Evolutionary conservation across 2,888 invertebrate genomes (phyloP).

Genomic region (Zonitis immaculata): DNA sequence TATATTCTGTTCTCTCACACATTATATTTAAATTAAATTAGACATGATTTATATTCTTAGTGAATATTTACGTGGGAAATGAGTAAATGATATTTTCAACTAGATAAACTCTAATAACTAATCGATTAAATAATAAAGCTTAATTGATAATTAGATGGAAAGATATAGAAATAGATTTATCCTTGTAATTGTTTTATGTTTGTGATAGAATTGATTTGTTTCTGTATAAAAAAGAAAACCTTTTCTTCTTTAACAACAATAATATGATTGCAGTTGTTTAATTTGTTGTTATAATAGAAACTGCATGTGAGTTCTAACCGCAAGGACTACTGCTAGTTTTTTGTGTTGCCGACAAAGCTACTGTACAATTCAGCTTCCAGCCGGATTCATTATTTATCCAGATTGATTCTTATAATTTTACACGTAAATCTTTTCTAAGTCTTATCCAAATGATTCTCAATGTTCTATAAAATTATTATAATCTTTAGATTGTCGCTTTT

Average conservation of each 20-base stretch:
- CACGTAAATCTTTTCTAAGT: no score
- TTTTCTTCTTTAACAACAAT: not conserved
- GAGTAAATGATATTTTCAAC: constrained; percentile 29
- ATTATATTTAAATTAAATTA: constrained; percentile 47
- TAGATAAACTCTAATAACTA: constrained; percentile 12
- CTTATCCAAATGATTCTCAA: no score
- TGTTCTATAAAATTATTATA: no score
- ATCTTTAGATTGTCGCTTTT: no score
- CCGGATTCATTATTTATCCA: not conserved
- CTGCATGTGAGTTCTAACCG: constrained; percentile 8
- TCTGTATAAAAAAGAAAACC: no score
- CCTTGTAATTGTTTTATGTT: not conserved
- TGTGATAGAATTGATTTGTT: not conserved
- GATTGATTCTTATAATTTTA: not conserved
- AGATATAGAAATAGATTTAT: not conserved
- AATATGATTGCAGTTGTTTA: constrained; percentile 6
- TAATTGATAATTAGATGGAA: not conserved
- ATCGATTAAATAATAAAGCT: not conserved
- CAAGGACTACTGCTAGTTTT: constrained; percentile 5
- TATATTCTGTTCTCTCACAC: constrained; percentile 42
- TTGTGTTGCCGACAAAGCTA: constrained; percentile 4
- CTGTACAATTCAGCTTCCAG: not conserved
- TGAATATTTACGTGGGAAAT: constrained; percentile 30
- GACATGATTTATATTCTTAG: constrained; percentile 41
- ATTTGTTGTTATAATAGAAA: constrained; percentile 8